Percentiles rank a stretch among this genome's conserved stretches.
phyloP scores from a whole-genome alignment of 35 echinoderm and acorn worm genomes.

The Diadema setosum region DNA sequence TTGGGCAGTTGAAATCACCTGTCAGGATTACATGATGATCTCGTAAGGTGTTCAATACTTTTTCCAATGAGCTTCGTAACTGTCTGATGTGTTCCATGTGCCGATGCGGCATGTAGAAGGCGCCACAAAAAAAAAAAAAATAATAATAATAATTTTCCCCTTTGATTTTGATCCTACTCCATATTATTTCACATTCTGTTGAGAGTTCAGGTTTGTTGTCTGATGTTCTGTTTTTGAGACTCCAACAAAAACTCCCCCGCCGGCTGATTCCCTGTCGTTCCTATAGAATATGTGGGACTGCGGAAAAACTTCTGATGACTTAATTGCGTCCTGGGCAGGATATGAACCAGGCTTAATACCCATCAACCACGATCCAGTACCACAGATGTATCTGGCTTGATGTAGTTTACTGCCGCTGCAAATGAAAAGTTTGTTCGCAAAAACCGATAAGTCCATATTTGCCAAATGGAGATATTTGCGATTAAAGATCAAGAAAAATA shows the following conservation, averaged over 20 bases:
- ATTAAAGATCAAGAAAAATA: no score
- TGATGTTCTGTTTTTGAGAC: background rate
- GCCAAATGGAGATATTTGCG: no score
- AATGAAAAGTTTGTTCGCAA: constrained; percentile 14
- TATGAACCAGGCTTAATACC: constrained; percentile 34
- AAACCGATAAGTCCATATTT: no score
- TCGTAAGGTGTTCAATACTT: background rate
- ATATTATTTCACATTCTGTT: constrained; percentile 40
- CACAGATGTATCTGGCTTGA: constrained; percentile 39
- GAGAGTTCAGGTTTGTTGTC: background rate
- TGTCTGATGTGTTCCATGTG: background rate
- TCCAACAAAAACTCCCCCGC: constrained; percentile 25
- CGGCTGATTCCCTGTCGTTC: constrained; percentile 15
- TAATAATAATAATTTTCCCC: constrained; percentile 3
- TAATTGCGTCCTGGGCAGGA: constrained; percentile 10
- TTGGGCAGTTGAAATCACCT: constrained; percentile 37
- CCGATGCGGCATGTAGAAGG: constrained; percentile 49
- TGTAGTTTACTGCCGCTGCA: constrained; percentile 29
- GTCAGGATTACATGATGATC: constrained; percentile 12
- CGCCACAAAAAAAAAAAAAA: constrained; percentile 23
- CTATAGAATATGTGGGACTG: background rate
- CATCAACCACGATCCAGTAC: constrained; percentile 45
- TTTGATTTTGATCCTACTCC: constrained; percentile 40
- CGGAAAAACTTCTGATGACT: constrained; percentile 17
- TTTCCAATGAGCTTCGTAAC: background rate